Base-by-base conservation (phyloP, 1,140 invertebrate genomes). In the Cherax quadricarinatus region DNA sequence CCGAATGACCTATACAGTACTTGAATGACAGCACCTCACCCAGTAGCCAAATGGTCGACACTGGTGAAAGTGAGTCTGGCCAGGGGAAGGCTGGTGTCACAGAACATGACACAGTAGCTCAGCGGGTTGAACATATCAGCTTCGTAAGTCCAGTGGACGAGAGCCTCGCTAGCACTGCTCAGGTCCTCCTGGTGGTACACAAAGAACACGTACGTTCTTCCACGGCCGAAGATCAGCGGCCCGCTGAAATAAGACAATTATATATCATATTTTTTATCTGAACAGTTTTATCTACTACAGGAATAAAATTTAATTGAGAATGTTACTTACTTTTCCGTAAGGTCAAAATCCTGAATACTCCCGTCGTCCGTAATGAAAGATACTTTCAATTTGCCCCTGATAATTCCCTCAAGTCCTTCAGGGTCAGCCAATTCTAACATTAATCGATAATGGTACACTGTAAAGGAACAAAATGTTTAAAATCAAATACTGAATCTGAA, bases 21-120 rank as follows among this genome's bases (percentile, higher is more conserved):
- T 41, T 41, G 30, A 41, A 41, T 41, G 30, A 41, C 0, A 41
- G 30, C 9, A 5, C 9, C 84, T 60, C 82, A 78, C 18, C 66
- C 62, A 21, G 78, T 51, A 12, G 57, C 83, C 18, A 18, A 4
- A 16, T 66, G 21, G 78, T 93, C 93, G 57, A 93, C 73, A 51
- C 86, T 91, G 48, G 80, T 84, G 48, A 93, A 75, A 48, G 60
- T 78, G 70, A 93, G 60, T 10, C 73, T 78, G 18, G 93, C 73
- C 30, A 93, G 62, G 30, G 87, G 75, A 16, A 93, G 73, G 12
- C 87, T 88, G 49, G 79, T 79, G 41, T 88, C 91, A 60, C 93
- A 93, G 81, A 93, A 93, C 49, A 93, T 60, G n/a, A 93, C 93
- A 60, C 93, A 93, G 82, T 91, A 93, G 5, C 89, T 93, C 18